Evolutionary conservation across 2,797 vertebrate genomes (phyloP), one percentile per base, ranked within the genome.

Genomic region (Lacerta agilis): DNA sequence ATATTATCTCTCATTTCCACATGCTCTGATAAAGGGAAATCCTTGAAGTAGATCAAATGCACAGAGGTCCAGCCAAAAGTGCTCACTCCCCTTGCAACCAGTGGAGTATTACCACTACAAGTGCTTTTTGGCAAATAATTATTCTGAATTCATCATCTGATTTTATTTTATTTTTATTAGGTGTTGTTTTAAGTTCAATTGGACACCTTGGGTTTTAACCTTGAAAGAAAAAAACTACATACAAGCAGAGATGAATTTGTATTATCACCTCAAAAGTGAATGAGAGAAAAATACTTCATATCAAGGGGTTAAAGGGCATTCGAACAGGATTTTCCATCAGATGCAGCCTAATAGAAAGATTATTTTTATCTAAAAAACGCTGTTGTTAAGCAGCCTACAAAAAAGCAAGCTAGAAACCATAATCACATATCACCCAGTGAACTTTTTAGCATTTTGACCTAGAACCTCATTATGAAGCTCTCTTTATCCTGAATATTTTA

Each of bases 361-460:
- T 17, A 8, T 4, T 5, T 43, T 45, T 38, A 38, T 67, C 17
- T 17, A 69, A 64, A 78, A 64, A 78, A 64, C 45, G 17, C 41
- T 38, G 18, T 36, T 88, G 13, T 11, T 73, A 27, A 73, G 23
- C 58, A 58, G n/a, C 38, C n/a, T 80, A 43, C 20, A 13, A 36
- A 79, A 86, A 86, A 87, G 5, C 33, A 33, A 77, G 7, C 5
- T 8, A 66, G 25, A 88, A 43, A 7, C 10, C 18, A 72, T 88
- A 80, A 81, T 81, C 29, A 45, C 36, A 58, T 49, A 72, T 75
- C 80, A 79, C 33, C n/a, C 15, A 71, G 75, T 45, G n/a, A 71
- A 69, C 36, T 36, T 73, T 89, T 72, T 66, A 90, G 9, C 49
- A 72, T 79, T n/a, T 79, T 69, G 41, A 84, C 49, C 85, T 75